Evolutionary conservation across 23 tunicate genomes (phyloP), one percentile per base, ranked within the genome.

Genomic region (Ascidia mentula): DNA sequence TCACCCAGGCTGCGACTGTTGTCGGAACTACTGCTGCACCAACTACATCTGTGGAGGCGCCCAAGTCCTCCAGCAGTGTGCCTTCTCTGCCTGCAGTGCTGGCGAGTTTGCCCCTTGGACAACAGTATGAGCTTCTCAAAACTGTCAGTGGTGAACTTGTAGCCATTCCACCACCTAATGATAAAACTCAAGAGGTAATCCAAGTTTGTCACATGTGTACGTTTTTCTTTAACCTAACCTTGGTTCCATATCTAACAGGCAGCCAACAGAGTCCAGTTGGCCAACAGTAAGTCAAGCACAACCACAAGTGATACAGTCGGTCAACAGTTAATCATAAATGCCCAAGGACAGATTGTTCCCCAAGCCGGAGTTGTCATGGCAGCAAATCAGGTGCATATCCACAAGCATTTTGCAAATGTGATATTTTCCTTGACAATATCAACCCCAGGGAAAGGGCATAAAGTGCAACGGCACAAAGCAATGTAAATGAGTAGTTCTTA

Each of bases 121-220:
- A 92, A 77, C 97, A 92, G 38, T 92, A 72, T 40, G 97, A 92
- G 72, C 82, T 92, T 36, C 78, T 92, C 6, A 92, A 87, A 70
- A 90, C 71, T 46, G 96, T 81, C n/a, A 70, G 85, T 31, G 81
- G 90, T 2, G 89, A 79, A 4, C 34, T 72, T 7, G 79, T 92
- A 0, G 78, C 73, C 7, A 70, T 78, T 15, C 84, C 81, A 46
- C 42, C 75, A 31, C 24, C 76, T 7, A 75, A 77, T 3, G 89
- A 85, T 32, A 85, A 79, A 53, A 8, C 72, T 9, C 77, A 85
- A 34, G 82, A 85, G 78, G 89, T 85, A 36, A n/a, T 18, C 72
- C 38, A 74, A 30, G 37, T 74, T 74, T 30, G 46, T 8, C 2
- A 30, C 17, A 12, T 26, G 31, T 69, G 15, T 15, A 42, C 12